phyloP scores from a whole-genome alignment of 2,797 vertebrate genomes.

The Hafferia zeledoni region DNA sequence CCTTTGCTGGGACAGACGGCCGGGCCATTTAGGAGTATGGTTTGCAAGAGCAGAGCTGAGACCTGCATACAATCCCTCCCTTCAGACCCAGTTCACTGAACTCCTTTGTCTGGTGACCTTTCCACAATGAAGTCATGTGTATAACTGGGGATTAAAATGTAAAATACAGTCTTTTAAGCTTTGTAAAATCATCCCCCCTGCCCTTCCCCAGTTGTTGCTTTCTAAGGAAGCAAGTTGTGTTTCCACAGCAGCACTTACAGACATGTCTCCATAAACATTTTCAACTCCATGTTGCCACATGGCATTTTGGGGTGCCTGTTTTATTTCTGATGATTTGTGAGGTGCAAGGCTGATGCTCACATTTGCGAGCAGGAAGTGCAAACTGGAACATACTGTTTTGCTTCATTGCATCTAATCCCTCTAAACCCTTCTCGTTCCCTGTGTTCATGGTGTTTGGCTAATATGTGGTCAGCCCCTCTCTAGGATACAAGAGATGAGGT shows the following conservation, averaged over 20 bases:
- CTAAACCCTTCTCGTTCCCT: not conserved
- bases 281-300: not conserved
- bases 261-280: not conserved
- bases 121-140: conserved; percentile 17
- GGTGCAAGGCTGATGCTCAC: not conserved
- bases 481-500: not conserved
- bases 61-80: not conserved
- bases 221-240: not conserved
- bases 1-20: fast-evolving
- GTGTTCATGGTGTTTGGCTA: not conserved
- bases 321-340: not conserved
- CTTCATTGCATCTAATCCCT: not conserved
- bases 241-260: not conserved
- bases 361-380: not conserved
- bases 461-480: not conserved
- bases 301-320: fast-evolving
- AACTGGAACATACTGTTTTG: not conserved
- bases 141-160: conserved; percentile 26
- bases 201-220: not conserved
- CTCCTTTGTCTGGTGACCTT: conserved; percentile 36
- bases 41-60: not conserved
- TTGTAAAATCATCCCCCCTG: not conserved
- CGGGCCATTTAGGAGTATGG: fast-evolving
- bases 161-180: conserved; percentile 17
- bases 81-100: not conserved